Conservation (phyloP, 2,797 vertebrate species). For the Sebastolobus alascanus region DNA sequence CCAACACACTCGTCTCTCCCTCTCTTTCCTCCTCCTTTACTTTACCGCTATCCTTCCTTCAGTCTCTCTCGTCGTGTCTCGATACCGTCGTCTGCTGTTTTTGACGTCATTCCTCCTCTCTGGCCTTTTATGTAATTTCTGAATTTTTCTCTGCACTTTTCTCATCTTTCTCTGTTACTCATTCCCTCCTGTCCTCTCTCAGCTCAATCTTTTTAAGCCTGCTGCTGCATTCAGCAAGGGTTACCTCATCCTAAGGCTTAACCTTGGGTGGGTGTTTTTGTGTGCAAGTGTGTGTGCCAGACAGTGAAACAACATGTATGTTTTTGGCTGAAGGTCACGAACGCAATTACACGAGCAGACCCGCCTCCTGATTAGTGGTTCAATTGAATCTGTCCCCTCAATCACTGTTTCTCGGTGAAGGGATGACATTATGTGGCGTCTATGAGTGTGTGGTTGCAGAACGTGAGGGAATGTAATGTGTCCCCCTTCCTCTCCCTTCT, state of each 20-base stretch:
- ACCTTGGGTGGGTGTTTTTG: slow-evolving; percentile 50
- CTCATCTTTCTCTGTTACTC: slow-evolving; percentile 49
- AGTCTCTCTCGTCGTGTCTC: slow-evolving; percentile 4
- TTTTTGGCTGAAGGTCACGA: slow-evolving; percentile 38
- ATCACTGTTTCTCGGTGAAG: slow-evolving; percentile 46
- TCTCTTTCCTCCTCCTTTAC: slow-evolving; percentile 5
- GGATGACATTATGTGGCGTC: slow-evolving; percentile 20
- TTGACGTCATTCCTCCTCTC: slow-evolving; percentile 27
- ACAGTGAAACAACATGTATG: slow-evolving; percentile 36
- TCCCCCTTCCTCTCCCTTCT: neutral
- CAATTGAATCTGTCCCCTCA: slow-evolving; percentile 59
- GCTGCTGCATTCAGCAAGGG: slow-evolving; percentile 60
- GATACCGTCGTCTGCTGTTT: neutral
- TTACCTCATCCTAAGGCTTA: slow-evolving; percentile 77
- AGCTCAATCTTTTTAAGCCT: slow-evolving; percentile 53
- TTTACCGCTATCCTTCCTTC: neutral
- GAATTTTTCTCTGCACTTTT: slow-evolving; percentile 28
- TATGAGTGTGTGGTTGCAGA: slow-evolving; percentile 7
- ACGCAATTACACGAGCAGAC: slow-evolving; percentile 30
- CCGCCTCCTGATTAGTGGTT: slow-evolving; percentile 57
- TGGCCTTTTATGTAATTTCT: slow-evolving; percentile 40
- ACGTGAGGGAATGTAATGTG: slow-evolving; percentile 48
- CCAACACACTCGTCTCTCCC: slow-evolving; percentile 46
- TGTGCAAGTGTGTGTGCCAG: slow-evolving; percentile 21
- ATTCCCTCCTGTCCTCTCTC: slow-evolving; percentile 63